These are phyloP conservation scores for Emydura subglobosa DNA, from an alignment of 2,113 vertebrate species.

Conservation along the genomic window DNA sequence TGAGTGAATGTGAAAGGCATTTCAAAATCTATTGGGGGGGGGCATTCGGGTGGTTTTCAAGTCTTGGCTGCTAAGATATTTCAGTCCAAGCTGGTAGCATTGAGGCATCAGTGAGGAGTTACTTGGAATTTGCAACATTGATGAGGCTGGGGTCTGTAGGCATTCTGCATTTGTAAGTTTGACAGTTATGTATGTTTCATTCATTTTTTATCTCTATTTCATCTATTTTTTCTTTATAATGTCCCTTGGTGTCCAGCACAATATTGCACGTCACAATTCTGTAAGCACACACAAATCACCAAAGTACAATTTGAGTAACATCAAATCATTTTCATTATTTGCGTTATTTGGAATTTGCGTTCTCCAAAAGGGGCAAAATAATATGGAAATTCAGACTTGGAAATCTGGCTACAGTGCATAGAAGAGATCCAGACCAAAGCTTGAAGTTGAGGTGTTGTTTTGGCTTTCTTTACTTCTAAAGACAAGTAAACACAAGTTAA, in stretches of 20 bases:
- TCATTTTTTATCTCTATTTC: too few relatives aligned
- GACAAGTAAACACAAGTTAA: neutral
- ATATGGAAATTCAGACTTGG: neutral
- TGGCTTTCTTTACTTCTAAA: neutral
- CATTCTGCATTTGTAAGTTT: slow-evolving; percentile 38
- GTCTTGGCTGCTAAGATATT: neutral
- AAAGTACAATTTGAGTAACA: neutral
- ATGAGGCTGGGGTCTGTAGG: neutral
- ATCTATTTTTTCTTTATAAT: neutral
- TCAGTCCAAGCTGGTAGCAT: neutral
- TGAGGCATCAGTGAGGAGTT: neutral
- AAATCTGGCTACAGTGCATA: neutral
- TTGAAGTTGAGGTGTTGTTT: neutral
- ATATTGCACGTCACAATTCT: neutral
- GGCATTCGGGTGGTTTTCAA: neutral
- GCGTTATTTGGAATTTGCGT: neutral
- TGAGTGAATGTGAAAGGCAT: slow-evolving; percentile 23
- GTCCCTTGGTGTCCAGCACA: neutral
- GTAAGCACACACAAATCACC: neutral
- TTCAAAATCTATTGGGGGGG: neutral
- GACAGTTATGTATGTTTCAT: neutral
- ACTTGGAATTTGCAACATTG: neutral
- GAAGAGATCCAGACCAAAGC: neutral
- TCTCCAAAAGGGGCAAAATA: neutral
- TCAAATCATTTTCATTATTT: neutral